Evolutionary conservation across 2,888 invertebrate species (phyloP).

Genomic region (Mythimna pallens): DNA sequence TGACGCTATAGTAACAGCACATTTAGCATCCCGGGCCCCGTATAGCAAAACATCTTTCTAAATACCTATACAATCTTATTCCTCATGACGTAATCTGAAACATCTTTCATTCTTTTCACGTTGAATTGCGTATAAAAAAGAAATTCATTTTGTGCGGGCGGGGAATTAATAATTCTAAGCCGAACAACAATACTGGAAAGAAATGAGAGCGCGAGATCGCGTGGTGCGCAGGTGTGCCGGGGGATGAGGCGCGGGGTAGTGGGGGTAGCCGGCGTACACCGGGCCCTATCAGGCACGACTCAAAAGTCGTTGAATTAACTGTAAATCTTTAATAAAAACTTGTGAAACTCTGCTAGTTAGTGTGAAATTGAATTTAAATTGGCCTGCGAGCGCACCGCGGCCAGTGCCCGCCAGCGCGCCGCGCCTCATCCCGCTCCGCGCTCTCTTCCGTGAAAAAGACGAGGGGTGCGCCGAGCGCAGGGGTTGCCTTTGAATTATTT

Average conservation of each 20-base stretch:
- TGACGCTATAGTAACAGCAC: no score
- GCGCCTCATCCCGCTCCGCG: not conserved
- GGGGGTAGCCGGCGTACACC: not conserved
- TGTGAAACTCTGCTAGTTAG: constrained; percentile 69
- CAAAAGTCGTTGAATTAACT: constrained; percentile 62
- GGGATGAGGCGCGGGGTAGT: not conserved
- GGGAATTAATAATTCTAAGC: constrained; percentile 60
- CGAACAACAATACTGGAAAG: constrained; percentile 57
- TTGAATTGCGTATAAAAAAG: constrained; percentile 46
- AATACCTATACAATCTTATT: constrained; percentile 31
- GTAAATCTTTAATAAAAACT: constrained; percentile 71
- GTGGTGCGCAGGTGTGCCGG: constrained; percentile 42
- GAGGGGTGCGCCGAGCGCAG: not conserved
- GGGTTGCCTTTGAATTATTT: constrained; percentile 63
- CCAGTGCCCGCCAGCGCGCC: not conserved
- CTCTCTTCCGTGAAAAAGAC: constrained; percentile 51
- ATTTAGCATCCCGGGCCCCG: no score
- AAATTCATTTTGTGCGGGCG: constrained; percentile 52
- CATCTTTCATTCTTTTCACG: constrained; percentile 50
- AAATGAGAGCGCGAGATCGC: constrained; percentile 43
- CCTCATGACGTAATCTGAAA: constrained; percentile 44
- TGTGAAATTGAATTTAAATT: constrained; percentile 76
- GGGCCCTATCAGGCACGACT: constrained; percentile 29
- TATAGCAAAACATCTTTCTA: constrained; percentile 12
- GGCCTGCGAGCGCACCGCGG: constrained; percentile 21